phyloP scores from a whole-genome alignment of 2,888 invertebrate species.

The Pasiphila rectangulata region DNA sequence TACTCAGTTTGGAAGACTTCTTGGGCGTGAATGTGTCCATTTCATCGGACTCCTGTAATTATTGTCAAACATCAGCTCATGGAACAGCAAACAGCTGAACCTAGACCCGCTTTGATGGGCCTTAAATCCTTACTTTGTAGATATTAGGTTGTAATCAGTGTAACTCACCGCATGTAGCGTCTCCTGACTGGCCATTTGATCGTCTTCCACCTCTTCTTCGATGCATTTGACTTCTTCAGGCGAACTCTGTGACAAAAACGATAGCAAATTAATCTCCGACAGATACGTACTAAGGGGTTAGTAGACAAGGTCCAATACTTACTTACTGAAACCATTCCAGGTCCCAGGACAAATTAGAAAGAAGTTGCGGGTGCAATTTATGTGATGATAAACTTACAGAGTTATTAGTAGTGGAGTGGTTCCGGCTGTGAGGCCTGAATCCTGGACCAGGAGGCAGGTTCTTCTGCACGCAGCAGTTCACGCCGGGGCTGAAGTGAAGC shows the following conservation, averaged over 20 bases:
- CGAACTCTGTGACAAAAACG: constrained; percentile 76
- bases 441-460: constrained; percentile 96
- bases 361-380: too few relatives aligned
- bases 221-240: constrained; percentile 86
- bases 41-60: constrained; percentile 54
- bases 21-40: constrained; percentile 65
- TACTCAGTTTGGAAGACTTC: constrained; percentile 52
- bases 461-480: constrained; percentile 97
- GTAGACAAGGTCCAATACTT: too few relatives aligned
- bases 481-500: constrained; percentile 99
- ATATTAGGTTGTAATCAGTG: background rate
- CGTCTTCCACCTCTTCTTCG: constrained; percentile 86
- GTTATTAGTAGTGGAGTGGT: constrained; percentile 86
- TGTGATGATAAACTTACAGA: too few relatives aligned
- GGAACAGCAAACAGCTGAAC: constrained; percentile 10
- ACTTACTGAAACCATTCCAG: too few relatives aligned
- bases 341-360: too few relatives aligned
- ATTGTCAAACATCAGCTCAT: constrained; percentile 33
- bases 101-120: background rate
- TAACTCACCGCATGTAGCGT: constrained; percentile 67
- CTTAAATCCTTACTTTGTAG: background rate
- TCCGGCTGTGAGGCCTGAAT: constrained; percentile 94
- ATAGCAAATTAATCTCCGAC: too few relatives aligned
- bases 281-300: too few relatives aligned
- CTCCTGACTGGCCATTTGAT: constrained; percentile 76